Percentiles rank a stretch among this genome's conserved stretches.
These are phyloP conservation scores for Apocrypta bakeri DNA, from an alignment of 1,140 invertebrate species.

Conservation along the genomic window DNA sequence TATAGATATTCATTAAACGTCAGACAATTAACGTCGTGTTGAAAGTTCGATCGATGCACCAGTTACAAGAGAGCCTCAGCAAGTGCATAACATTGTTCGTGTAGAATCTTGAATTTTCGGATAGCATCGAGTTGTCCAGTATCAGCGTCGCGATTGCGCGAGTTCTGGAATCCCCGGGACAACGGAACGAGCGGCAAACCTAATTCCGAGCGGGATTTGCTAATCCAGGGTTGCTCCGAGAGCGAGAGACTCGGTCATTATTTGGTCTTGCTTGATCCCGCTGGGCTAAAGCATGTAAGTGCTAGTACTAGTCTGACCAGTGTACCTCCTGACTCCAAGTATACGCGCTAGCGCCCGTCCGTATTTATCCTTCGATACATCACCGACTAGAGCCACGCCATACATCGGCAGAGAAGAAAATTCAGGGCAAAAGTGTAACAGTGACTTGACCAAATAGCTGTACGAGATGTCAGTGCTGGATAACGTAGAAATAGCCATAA, in stretches of 20 bases:
- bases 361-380: slow-evolving; percentile 58
- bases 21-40: too few species aligned
- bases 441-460: slow-evolving; percentile 52
- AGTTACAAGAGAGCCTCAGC: background rate
- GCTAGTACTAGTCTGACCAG: slow-evolving; percentile 13
- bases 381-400: slow-evolving; percentile 20
- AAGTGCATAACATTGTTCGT: background rate
- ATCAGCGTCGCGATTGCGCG: background rate
- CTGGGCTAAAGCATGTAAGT: slow-evolving; percentile 25
- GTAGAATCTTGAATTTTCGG: slow-evolving; percentile 4
- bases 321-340: too few species aligned
- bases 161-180: slow-evolving; percentile 28
- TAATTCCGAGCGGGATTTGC: slow-evolving; percentile 63
- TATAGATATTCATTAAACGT: too few species aligned
- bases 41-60: slow-evolving; percentile 12
- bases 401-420: background rate
- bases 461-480: slow-evolving; percentile 46
- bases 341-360: slow-evolving; percentile 39
- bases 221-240: slow-evolving; percentile 57
- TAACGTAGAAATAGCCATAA: slow-evolving; percentile 47
- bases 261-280: slow-evolving; percentile 64
- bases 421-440: slow-evolving; percentile 23
- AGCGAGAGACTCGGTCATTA: slow-evolving; percentile 60
- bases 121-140: background rate
- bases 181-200: slow-evolving; percentile 58